Evolutionary conservation across 2,113 vertebrate species (phyloP).

Genomic region (Mesembrinibis cayennensis): DNA sequence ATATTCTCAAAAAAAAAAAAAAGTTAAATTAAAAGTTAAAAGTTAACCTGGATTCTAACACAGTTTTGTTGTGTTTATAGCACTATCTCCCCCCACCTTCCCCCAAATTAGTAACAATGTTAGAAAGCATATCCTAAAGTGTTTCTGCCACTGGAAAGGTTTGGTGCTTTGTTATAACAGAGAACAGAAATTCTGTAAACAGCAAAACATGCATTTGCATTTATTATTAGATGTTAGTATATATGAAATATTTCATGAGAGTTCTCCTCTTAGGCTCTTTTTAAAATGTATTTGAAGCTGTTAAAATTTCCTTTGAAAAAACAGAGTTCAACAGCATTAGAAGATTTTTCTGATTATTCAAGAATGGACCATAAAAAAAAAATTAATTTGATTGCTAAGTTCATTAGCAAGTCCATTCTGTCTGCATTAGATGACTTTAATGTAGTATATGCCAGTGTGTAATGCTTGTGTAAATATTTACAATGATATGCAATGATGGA

Average conservation of each 20-base stretch:
- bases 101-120: not conserved
- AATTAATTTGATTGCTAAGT: not conserved
- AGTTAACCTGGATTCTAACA: not conserved
- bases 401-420: not conserved
- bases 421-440: not conserved
- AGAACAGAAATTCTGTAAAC: not conserved
- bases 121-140: not conserved
- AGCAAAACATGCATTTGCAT: not conserved
- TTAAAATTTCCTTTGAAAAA: not conserved
- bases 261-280: not conserved
- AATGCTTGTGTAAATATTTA: not conserved
- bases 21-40: not conserved
- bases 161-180: not conserved
- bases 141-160: not conserved
- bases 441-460: not conserved
- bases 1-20: not conserved
- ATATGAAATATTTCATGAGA: not conserved
- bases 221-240: not conserved
- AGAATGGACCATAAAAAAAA: not conserved
- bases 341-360: not conserved
- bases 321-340: not conserved
- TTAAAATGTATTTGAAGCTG: not conserved
- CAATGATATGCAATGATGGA: not conserved
- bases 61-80: not conserved
- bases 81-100: fast-evolving